phyloP scores from a whole-genome alignment of 2,888 invertebrate genomes.

The Drosophila mercatorum region DNA sequence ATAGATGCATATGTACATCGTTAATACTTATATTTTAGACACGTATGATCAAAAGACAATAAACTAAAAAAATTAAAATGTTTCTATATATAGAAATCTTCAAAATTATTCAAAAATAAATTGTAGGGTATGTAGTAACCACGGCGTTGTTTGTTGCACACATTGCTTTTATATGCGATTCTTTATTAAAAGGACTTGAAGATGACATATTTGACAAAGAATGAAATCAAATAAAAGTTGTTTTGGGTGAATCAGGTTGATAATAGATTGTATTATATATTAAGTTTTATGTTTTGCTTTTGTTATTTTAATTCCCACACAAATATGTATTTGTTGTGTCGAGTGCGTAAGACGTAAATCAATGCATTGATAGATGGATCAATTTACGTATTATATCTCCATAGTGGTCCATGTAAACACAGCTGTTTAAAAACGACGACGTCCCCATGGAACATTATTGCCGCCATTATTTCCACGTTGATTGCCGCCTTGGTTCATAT shows the following conservation, averaged over 20 bases:
- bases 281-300: slow-evolving; percentile 7
- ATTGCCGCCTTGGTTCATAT: slow-evolving; percentile 83
- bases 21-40: slow-evolving; percentile 31
- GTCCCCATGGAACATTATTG: slow-evolving; percentile 83
- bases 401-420: slow-evolving; percentile 7
- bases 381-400: slow-evolving; percentile 4
- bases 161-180: background rate
- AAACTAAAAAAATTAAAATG: slow-evolving; percentile 2
- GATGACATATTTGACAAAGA: slow-evolving; percentile 32
- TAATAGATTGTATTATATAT: slow-evolving; percentile 10
- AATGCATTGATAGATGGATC: background rate
- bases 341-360: slow-evolving; percentile 12
- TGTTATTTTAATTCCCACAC: slow-evolving; percentile 12
- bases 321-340: slow-evolving; percentile 27
- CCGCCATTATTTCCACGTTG: slow-evolving; percentile 82
- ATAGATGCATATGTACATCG: slow-evolving; percentile 16
- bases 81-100: slow-evolving; percentile 3
- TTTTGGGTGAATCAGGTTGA: slow-evolving; percentile 7
- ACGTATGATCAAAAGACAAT: slow-evolving; percentile 2
- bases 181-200: slow-evolving; percentile 26
- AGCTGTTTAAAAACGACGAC: slow-evolving; percentile 83
- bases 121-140: slow-evolving; percentile 14
- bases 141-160: background rate
- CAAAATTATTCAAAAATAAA: slow-evolving; percentile 17
- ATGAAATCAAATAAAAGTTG: slow-evolving; percentile 16